These are phyloP conservation scores for Cetoscarus ocellatus DNA, from an alignment of 2,797 vertebrate genomes.

Conservation along the genomic window DNA sequence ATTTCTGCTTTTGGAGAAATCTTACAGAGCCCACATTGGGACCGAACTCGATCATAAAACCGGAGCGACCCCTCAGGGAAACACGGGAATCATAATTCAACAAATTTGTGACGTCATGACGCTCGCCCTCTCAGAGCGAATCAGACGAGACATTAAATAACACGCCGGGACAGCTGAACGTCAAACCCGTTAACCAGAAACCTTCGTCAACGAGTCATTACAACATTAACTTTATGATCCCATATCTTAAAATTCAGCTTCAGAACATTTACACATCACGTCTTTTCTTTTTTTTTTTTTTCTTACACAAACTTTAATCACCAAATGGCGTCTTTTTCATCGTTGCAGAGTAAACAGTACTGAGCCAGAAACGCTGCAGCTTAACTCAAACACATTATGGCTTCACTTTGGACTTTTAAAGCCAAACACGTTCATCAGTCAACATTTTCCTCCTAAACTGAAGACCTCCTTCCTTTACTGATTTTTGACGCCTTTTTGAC, in stretches of 20 bases:
- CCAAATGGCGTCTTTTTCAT: slow-evolving; percentile 28
- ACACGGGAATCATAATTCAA: slow-evolving; percentile 59
- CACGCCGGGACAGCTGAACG: slow-evolving; percentile 43
- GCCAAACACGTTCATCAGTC: slow-evolving; percentile 34
- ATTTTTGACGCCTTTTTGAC: not conserved
- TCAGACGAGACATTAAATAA: slow-evolving; percentile 44
- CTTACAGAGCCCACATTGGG: slow-evolving; percentile 80
- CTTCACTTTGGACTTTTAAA: slow-evolving; percentile 49
- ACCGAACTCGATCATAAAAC: slow-evolving; percentile 73
- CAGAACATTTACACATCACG: not conserved
- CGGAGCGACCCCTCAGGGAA: slow-evolving; percentile 38
- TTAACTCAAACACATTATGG: slow-evolving; percentile 39
- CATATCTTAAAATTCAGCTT: not conserved
- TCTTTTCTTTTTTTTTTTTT: slow-evolving; percentile 3
- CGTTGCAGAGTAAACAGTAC: slow-evolving; percentile 32
- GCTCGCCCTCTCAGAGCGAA: slow-evolving; percentile 51
- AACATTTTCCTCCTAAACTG: slow-evolving; percentile 21
- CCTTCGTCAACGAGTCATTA: not conserved
- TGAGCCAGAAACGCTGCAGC: slow-evolving; percentile 28
- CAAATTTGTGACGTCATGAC: slow-evolving; percentile 61
- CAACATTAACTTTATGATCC: not conserved
- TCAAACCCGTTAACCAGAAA: slow-evolving; percentile 33
- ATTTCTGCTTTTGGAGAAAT: slow-evolving; percentile 73
- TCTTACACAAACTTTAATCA: slow-evolving; percentile 24
- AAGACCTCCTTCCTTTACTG: slow-evolving; percentile 19